Evolutionary conservation across 2,113 vertebrate species (phyloP).

Genomic region (Poecile atricapillus): DNA sequence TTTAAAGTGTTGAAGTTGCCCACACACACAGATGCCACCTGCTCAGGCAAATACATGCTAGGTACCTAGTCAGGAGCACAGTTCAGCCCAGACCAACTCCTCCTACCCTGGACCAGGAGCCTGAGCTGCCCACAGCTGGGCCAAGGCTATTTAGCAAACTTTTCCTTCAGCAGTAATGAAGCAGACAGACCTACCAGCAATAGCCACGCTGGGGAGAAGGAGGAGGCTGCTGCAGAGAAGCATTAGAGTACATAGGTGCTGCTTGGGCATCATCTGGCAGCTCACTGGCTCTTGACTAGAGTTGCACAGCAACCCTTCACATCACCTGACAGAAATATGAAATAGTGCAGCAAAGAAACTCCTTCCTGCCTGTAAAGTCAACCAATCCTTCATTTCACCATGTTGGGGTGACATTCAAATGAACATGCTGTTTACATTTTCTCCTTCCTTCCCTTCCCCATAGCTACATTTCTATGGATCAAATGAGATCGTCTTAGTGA

Average conservation of each 20-base stretch:
- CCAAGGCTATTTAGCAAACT: neutral
- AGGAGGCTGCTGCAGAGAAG: neutral
- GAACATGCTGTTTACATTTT: neutral
- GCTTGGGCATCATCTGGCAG: neutral
- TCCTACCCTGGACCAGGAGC: neutral
- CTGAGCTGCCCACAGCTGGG: neutral
- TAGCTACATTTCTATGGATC: neutral
- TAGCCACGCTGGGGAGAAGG: neutral
- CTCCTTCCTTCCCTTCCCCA: neutral
- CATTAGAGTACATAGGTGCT: rapidly evolving
- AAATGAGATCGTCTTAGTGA: neutral
- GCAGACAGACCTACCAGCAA: neutral
- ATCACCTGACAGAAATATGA: neutral
- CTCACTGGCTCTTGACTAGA: neutral
- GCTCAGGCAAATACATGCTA: neutral
- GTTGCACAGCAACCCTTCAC: neutral
- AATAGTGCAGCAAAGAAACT: neutral
- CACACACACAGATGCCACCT: neutral
- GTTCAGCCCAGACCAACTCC: neutral
- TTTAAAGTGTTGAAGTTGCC: neutral
- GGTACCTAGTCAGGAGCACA: neutral
- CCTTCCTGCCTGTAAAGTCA: neutral
- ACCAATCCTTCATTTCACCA: neutral
- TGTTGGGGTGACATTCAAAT: neutral
- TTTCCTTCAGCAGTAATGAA: neutral